These are phyloP conservation scores for Pseudoatta argentina DNA, from an alignment of 1,140 invertebrate species.

Conservation along the genomic window DNA sequence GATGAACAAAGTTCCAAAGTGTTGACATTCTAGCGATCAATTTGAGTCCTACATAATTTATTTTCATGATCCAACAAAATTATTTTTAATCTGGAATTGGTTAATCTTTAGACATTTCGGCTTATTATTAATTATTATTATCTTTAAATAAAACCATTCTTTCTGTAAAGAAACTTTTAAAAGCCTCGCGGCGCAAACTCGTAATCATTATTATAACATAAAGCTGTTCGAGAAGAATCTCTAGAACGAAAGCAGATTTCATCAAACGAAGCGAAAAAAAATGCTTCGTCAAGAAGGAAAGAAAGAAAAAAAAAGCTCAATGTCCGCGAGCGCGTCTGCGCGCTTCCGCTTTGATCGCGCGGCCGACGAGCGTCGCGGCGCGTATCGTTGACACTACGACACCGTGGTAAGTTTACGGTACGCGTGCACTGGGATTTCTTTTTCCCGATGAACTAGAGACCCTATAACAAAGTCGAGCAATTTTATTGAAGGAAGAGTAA, in stretches of 20 bases:
- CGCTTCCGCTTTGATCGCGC: conserved; percentile 2
- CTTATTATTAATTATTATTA: too few relatives aligned
- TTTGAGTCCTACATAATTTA: too few relatives aligned
- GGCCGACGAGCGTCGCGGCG: neutral
- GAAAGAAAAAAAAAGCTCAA: neutral
- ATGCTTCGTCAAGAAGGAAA: neutral
- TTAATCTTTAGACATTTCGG: too few relatives aligned
- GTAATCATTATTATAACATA: neutral
- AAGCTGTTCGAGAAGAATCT: neutral
- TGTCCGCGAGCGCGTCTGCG: conserved; percentile 22
- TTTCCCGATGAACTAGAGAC: too few relatives aligned
- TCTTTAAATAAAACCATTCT: too few relatives aligned
- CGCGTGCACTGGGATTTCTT: conserved; percentile 8
- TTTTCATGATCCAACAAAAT: too few relatives aligned
- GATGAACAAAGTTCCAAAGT: too few relatives aligned
- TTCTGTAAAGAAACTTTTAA: neutral
- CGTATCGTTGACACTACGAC: conserved; percentile 51
- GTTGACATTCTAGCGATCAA: too few relatives aligned
- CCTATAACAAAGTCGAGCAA: too few relatives aligned
- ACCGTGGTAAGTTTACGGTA: conserved; percentile 20
- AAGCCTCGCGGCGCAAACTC: neutral
- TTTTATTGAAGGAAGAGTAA: too few relatives aligned
- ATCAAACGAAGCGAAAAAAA: neutral
- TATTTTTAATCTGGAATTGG: too few relatives aligned
- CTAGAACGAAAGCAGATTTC: neutral